phyloP scores from a whole-genome alignment of 2,888 invertebrate genomes.

The Crossocerus cetratus region DNA sequence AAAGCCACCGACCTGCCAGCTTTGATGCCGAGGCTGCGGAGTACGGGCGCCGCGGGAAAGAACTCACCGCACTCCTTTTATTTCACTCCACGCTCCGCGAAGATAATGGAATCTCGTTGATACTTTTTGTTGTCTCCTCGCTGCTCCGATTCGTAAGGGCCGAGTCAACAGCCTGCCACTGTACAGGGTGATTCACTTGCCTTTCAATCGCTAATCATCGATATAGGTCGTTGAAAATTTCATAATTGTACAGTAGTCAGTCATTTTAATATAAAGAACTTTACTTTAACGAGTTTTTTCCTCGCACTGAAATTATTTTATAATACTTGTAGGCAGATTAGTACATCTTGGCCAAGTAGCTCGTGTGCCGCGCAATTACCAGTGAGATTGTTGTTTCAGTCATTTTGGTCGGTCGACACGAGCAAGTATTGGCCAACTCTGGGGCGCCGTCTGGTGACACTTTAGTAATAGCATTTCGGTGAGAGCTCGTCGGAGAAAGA shows the following conservation, averaged over 20 bases:
- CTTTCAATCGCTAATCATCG: too few relatives aligned
- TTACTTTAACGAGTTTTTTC: too few relatives aligned
- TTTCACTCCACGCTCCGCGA: slow-evolving; percentile 42
- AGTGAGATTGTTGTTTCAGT: slow-evolving; percentile 29
- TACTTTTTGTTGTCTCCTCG: slow-evolving; percentile 21
- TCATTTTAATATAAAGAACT: too few relatives aligned
- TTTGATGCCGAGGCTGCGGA: slow-evolving; percentile 29
- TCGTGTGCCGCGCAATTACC: slow-evolving; percentile 37
- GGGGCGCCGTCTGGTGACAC: slow-evolving; percentile 23
- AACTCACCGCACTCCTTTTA: slow-evolving; percentile 39
- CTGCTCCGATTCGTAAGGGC: slow-evolving; percentile 1
- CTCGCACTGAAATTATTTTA: background rate
- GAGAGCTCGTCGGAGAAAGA: slow-evolving; percentile 10
- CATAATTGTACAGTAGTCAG: too few relatives aligned
- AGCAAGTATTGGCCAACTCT: slow-evolving; percentile 38
- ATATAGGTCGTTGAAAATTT: too few relatives aligned
- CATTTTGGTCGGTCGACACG: slow-evolving; percentile 38
- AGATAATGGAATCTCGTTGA: slow-evolving; percentile 49
- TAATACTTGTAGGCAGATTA: slow-evolving; percentile 35
- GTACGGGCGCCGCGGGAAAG: slow-evolving; percentile 49
- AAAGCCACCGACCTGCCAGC: slow-evolving; percentile 46
- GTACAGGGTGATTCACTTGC: too few relatives aligned
- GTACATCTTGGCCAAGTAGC: slow-evolving; percentile 42
- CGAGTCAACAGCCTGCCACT: too few relatives aligned
- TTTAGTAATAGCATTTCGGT: slow-evolving; percentile 51